phyloP scores from a whole-genome alignment of 2,797 vertebrate species.

The Triplophysa yarkandensis region DNA sequence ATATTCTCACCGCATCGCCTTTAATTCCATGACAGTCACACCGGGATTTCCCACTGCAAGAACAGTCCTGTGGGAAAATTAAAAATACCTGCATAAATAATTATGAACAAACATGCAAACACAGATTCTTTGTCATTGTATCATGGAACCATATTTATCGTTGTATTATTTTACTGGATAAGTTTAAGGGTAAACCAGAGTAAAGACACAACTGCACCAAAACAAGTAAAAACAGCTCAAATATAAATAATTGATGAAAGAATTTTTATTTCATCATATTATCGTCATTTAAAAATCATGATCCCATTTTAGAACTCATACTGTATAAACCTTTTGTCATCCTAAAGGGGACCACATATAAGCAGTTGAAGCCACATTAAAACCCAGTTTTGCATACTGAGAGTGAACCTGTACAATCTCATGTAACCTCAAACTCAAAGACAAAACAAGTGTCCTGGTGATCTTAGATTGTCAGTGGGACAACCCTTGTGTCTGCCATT shows the following conservation, averaged over 20 bases:
- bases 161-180: too few relatives aligned
- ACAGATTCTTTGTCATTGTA: neutral
- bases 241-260: too few relatives aligned
- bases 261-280: too few relatives aligned
- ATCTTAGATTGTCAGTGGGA: constrained; percentile 12
- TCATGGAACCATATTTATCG: too few relatives aligned
- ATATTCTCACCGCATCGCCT: constrained; percentile 52
- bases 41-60: neutral
- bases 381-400: neutral
- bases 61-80: constrained; percentile 31
- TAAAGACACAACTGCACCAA: too few relatives aligned
- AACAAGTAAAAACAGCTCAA: too few relatives aligned
- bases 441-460: constrained; percentile 45
- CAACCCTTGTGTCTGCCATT: constrained; percentile 21
- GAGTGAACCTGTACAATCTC: constrained; percentile 8
- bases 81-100: neutral
- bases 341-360: too few relatives aligned
- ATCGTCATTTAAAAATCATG: too few relatives aligned
- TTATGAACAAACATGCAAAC: neutral
- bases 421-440: constrained; percentile 21
- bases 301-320: too few relatives aligned
- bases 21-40: constrained; percentile 50
- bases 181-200: too few relatives aligned
- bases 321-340: too few relatives aligned
- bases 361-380: too few relatives aligned